These are phyloP conservation scores for Eurytoma californica DNA, from an alignment of 2,888 invertebrate genomes.

Conservation along the genomic window DNA sequence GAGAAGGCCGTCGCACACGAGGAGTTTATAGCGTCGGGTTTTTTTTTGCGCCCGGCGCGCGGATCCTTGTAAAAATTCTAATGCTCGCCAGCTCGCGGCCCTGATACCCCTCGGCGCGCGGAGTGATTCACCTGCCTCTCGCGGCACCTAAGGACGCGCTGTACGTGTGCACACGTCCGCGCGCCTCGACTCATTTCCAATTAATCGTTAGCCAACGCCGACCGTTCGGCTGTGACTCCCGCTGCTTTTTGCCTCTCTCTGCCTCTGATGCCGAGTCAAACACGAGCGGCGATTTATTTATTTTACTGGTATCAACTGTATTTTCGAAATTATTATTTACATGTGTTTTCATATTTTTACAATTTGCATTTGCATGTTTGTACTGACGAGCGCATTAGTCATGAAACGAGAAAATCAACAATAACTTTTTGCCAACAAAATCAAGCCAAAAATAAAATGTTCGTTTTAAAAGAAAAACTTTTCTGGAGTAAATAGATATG, in stretches of 20 bases:
- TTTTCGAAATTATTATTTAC: no score
- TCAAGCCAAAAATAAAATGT: no score
- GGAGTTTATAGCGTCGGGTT: conserved; percentile 20
- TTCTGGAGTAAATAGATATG: no score
- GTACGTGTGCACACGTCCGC: conserved; percentile 2
- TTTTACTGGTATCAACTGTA: no score
- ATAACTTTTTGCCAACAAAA: no score
- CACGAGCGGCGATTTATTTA: no score
- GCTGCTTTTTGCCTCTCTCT: no score
- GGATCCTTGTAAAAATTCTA: conserved; percentile 54
- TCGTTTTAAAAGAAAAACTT: no score
- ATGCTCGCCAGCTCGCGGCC: conserved; percentile 31
- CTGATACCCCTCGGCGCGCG: conserved; percentile 25
- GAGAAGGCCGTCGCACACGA: conserved; percentile 19
- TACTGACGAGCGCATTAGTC: no score
- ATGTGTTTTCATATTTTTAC: neutral
- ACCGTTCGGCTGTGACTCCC: neutral
- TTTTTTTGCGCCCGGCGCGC: neutral
- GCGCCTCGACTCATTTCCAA: conserved; percentile 38
- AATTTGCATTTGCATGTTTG: neutral
- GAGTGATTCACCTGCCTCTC: conserved; percentile 39
- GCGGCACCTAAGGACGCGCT: neutral
- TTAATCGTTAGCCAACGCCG: conserved; percentile 32
- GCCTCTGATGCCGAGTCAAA: no score
- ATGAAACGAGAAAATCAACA: no score